Base-by-base conservation (phyloP, 2,113 vertebrate species). In the Syngnathus typhle region DNA sequence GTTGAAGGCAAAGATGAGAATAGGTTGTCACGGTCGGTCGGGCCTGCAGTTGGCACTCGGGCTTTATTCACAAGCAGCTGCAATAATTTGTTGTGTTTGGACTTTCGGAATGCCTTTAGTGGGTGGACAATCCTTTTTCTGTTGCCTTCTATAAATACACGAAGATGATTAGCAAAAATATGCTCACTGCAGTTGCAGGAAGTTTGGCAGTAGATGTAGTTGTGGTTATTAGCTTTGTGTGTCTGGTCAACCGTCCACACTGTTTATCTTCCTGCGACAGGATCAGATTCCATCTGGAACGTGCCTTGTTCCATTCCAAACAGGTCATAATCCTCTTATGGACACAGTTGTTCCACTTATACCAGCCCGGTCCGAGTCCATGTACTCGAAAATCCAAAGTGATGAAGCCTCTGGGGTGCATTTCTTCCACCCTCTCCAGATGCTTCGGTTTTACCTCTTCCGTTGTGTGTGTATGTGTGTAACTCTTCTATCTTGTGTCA, bases 251-350 rank as follows among this genome's bases (percentile, higher is more conserved):
- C 74, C 52, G 5, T 41, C 65, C 69, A 21, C 73, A 73, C 77
- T 74, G 65, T 64, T 54, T 10, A 63, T 65, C 51, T 32, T 61
- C 74, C 67, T 75, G 9, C 74, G 10, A 36, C 70, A 70, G 54
- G 80, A 77, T 87, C 74, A 64, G 70, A 71, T 84, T 80, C 89
- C 81, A 80, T 82, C 86, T 88, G 85, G 82, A 88, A 74, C 71
- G 66, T 84, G 78, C 70, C 80, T 38, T 36, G 74, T 77, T 83
- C 85, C 73, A 72, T 84, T 85, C 80, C 74, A 84, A 78, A 84
- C 77, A 71, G 82, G 59, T 73, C 70, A 39, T 90, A 88, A 90
- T 91, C 88, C 86, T 89, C 84, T 91, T 89, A 88, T 51, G 78
- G 73, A 77, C 76, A 78, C 68, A 58, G 78, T 79, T 23, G 23